phyloP scores from a whole-genome alignment of 2,888 invertebrate species.

The Lycaena phlaeas region DNA sequence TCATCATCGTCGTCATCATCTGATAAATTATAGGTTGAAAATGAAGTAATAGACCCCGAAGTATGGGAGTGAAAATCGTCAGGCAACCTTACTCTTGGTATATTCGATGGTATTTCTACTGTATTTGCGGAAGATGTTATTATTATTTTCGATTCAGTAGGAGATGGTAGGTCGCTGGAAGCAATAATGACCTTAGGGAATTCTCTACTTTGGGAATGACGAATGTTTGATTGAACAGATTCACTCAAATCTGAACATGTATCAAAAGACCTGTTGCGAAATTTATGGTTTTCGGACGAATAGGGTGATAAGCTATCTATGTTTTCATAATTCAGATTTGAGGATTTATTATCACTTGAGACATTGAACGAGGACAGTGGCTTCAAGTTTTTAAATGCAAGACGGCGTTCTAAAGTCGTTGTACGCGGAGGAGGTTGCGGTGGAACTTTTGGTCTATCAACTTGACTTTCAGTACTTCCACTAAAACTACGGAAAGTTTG shows the following conservation, averaged over 20 bases:
- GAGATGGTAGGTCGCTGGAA: conserved; percentile 51
- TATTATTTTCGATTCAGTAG: conserved; percentile 73
- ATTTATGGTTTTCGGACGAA: conserved; percentile 17
- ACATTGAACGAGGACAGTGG: conserved; percentile 50
- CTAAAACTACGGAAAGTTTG: conserved; percentile 49
- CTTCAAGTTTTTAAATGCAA: conserved; percentile 54
- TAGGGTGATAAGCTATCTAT: conserved; percentile 40
- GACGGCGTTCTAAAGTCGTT: conserved; percentile 76
- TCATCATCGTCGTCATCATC: conserved; percentile 40
- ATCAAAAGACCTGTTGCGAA: conserved; percentile 36
- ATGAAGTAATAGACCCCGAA: conserved; percentile 44
- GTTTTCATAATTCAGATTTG: conserved; percentile 52
- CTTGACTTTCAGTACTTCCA: conserved; percentile 38
- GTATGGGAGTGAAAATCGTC: conserved; percentile 54
- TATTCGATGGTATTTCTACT: conserved; percentile 41
- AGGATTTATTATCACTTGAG: conserved; percentile 30
- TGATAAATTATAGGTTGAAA: conserved; percentile 46
- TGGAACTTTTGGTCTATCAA: conserved; percentile 61
- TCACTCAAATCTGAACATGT: conserved; percentile 22
- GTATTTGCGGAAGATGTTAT: conserved; percentile 71
- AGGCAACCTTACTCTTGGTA: conserved; percentile 65
- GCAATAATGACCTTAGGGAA: conserved; percentile 68
- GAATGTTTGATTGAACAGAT: conserved; percentile 21
- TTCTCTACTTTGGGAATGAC: conserved; percentile 26
- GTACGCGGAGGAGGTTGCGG: conserved; percentile 85